Evolutionary conservation across 2,797 vertebrate genomes (phyloP).

Genomic region (Ciconia nigra): DNA sequence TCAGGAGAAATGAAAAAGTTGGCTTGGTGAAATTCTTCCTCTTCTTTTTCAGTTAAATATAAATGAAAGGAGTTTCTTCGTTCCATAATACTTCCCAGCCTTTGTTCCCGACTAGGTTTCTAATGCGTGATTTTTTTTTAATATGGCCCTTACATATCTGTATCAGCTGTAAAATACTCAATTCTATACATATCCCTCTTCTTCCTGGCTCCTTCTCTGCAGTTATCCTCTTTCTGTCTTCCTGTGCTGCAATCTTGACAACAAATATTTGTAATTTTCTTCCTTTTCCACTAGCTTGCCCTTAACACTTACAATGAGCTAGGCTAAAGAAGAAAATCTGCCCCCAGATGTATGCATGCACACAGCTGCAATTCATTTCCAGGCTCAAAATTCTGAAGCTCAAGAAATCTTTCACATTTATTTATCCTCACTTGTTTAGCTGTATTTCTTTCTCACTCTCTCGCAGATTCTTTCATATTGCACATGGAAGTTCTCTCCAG

Average conservation of each 20-base stretch:
- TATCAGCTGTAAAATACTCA: not conserved
- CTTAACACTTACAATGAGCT: not conserved
- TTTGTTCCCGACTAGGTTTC: not conserved
- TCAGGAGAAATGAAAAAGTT: not conserved
- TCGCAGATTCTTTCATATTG: not conserved
- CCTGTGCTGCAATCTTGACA: not conserved
- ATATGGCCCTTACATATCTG: not conserved
- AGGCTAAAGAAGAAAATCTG: not conserved
- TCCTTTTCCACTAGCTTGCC: not conserved
- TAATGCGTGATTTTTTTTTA: not conserved
- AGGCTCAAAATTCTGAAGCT: not conserved
- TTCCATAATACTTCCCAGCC: not conserved
- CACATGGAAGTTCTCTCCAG: not conserved
- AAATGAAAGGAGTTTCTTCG: not conserved
- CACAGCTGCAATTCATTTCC: not conserved
- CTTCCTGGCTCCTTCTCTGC: not conserved
- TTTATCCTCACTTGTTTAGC: not conserved
- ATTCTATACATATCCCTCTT: not conserved
- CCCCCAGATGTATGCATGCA: not conserved
- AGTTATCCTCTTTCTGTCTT: not conserved
- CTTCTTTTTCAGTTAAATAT: not conserved
- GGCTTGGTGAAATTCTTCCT: not conserved
- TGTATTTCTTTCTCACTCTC: not conserved
- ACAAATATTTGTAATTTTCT: slow-evolving; percentile 25
- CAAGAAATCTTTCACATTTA: not conserved